Evolutionary conservation across 2,888 invertebrate genomes (phyloP).

Genomic region (Ophraella communa): DNA sequence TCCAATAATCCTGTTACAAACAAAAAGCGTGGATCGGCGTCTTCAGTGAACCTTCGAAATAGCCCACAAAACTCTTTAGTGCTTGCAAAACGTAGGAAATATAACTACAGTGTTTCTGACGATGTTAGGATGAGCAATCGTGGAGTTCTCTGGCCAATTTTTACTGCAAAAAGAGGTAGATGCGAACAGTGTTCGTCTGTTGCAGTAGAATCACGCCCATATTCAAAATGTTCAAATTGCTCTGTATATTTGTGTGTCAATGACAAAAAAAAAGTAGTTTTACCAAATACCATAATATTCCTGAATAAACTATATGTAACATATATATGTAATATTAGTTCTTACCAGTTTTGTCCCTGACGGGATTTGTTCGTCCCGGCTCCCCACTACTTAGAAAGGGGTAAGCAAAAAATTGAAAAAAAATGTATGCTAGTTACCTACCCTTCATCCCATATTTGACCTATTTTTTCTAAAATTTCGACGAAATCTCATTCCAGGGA

Average conservation of each 20-base stretch:
- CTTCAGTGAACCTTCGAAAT: constrained; percentile 15
- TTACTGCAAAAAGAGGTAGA: constrained; percentile 20
- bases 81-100: constrained; percentile 16
- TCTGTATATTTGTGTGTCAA: constrained; percentile 6
- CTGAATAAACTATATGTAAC: constrained; percentile 16
- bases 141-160: constrained; percentile 22
- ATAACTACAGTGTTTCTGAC: constrained; percentile 25
- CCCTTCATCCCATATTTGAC: no score
- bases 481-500: no score
- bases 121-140: constrained; percentile 17
- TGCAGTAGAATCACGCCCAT: constrained; percentile 20
- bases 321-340: constrained; percentile 12
- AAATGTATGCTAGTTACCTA: no score
- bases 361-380: no score
- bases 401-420: no score
- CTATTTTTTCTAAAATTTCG: no score
- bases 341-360: not conserved
- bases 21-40: constrained; percentile 14
- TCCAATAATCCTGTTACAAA: constrained; percentile 19
- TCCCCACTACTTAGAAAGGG: no score
- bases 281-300: constrained; percentile 16
- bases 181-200: constrained; percentile 21
- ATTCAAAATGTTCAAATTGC: constrained; percentile 23
- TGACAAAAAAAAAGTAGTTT: constrained; percentile 21
- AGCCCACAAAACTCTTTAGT: constrained; percentile 16